Evolutionary conservation across 2,113 vertebrate species (phyloP), one percentile per base, ranked within the genome.

Genomic region (Myotis davidii): DNA sequence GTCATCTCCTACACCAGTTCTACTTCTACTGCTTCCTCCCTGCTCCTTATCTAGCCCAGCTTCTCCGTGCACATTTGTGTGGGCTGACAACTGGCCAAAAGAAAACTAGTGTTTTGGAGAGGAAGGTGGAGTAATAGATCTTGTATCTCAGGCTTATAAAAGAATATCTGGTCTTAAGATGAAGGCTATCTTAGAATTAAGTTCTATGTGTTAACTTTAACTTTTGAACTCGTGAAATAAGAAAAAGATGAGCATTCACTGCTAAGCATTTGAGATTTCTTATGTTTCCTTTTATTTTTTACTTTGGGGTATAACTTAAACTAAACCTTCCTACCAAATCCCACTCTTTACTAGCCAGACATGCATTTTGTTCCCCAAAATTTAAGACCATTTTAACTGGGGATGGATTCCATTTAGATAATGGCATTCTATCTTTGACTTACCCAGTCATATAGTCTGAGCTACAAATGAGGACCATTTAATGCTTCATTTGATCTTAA

Each of bases 401-500:
- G 45, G 34, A 45, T n/a, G 70, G 48, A 87, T 84, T 90, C 74
- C 94, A 45, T 76, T 94, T 78, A 54, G 74, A 70, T 81, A 81
- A 39, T 3, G 48, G 79, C 48, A 69, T 78, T 92, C 64, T 79
- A 0, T 77, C n/a, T 18, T 67, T 93, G 76, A n/a, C 12, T n/a
- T 90, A 69, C 61, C 34, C 10, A 73, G 65, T 91, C 54, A 94
- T 94, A 93, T 21, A 70, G 59, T 96, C 83, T 79, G 67, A 89
- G 39, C 45, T 97, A 65, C 85, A 94, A 87, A 87, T 83, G 90
- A 96, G 54, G 79, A 77, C 77, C 94, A 90, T 96, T 95, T 95
- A 97, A 77, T 97, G 94, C 92, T 96, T 96, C 94, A 89, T 96
- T 94, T 97, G 96, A 94, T 95, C 79, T 96, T 97, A 97, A 96